A percentile compares a stretch with the other conserved stretches of the same genome.
Conservation (phyloP, 1,140 invertebrate genomes). For the Aphaenogaster ashmeadi region DNA sequence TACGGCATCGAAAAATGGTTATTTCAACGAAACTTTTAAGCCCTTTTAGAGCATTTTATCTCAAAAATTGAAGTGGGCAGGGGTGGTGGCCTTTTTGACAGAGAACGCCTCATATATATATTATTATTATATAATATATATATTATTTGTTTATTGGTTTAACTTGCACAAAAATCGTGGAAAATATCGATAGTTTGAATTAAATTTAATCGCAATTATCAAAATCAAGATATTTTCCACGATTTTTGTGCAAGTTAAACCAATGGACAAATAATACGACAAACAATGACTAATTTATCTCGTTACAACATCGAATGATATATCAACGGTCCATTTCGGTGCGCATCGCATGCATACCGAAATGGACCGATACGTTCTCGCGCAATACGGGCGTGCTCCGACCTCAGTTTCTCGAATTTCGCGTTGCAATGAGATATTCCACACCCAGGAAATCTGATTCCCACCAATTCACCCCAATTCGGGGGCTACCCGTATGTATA, state of each 20-base stretch:
- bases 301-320: not conserved
- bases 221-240: not conserved
- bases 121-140: not conserved
- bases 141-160: not conserved
- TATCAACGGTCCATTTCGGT: not conserved
- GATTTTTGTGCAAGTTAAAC: not conserved
- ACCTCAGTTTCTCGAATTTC: constrained; percentile 33
- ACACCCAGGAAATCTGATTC: constrained; percentile 44
- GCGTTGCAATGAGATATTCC: constrained; percentile 43
- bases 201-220: constrained; percentile 7
- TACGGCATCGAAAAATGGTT: too few species aligned
- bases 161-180: not conserved
- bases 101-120: too few species aligned
- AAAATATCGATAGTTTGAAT: not conserved
- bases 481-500: not conserved
- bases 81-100: too few species aligned
- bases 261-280: not conserved
- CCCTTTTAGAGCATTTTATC: too few species aligned
- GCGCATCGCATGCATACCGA: not conserved
- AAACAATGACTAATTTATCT: not conserved
- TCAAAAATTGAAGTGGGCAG: too few species aligned
- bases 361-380: constrained; percentile 8
- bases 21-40: too few species aligned
- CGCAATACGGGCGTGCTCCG: constrained; percentile 12
- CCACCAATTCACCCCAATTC: not conserved